A percentile compares a stretch with the other conserved stretches of the same genome.
phyloP scores from a whole-genome alignment of 2,113 vertebrate genomes.

The Halichoerus grypus region DNA sequence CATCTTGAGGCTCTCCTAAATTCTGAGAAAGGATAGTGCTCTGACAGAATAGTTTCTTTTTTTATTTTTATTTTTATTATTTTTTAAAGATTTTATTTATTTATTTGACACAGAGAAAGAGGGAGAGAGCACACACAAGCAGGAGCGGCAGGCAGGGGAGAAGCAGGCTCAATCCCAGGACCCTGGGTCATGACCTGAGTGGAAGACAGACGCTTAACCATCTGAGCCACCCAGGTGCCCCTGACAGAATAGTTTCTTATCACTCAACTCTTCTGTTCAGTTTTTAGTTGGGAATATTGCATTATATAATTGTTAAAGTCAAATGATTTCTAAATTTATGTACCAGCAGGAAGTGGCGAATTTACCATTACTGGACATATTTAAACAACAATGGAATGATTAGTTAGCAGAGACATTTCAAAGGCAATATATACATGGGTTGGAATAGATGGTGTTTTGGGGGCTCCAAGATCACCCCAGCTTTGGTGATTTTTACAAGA shows the following conservation, averaged over 20 bases:
- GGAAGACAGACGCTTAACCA: too few relatives aligned
- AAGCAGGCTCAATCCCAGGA: too few relatives aligned
- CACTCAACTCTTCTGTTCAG: background rate
- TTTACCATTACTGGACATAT: background rate
- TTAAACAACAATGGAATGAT: background rate
- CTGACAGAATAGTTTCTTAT: background rate
- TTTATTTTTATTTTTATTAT: background rate
- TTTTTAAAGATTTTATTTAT: background rate
- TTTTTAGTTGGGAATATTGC: background rate
- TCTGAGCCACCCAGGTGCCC: too few relatives aligned
- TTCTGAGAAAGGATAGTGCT: background rate
- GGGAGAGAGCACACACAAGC: too few relatives aligned
- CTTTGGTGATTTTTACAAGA: background rate
- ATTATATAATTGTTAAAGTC: background rate
- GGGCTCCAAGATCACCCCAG: background rate
- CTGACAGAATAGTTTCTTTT: background rate
- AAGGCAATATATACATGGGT: background rate
- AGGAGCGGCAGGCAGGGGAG: too few relatives aligned
- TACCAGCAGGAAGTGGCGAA: background rate
- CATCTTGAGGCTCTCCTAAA: background rate
- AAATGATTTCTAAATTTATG: constrained; percentile 1
- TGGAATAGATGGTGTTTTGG: background rate
- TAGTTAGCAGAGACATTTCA: background rate
- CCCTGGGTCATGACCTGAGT: too few relatives aligned
- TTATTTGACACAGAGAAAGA: too few relatives aligned